phyloP scores from a whole-genome alignment of 2,113 vertebrate genomes.

The Ranitomeya variabilis region DNA sequence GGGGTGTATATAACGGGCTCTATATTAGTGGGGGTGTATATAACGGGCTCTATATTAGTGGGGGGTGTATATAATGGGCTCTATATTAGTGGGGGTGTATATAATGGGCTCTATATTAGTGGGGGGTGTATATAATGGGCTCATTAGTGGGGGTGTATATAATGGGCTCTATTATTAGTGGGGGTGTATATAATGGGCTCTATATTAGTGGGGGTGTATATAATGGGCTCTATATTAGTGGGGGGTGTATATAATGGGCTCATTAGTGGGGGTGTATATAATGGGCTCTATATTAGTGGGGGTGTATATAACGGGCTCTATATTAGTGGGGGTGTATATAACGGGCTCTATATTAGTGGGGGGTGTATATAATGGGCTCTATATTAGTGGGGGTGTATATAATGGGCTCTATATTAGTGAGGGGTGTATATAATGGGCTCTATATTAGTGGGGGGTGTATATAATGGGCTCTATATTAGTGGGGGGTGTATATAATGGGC shows the following conservation, averaged over 20 bases:
- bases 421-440: too few species aligned
- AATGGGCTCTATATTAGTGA: background rate
- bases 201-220: background rate
- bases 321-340: background rate
- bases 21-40: background rate
- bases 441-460: background rate
- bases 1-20: background rate
- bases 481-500: background rate
- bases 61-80: background rate
- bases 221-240: background rate
- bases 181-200: background rate
- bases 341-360: background rate
- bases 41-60: background rate
- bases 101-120: background rate
- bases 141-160: background rate
- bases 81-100: background rate
- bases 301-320: background rate
- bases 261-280: background rate
- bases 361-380: too few species aligned
- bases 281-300: background rate
- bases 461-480: too few species aligned
- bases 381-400: background rate
- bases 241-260: background rate
- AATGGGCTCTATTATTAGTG: background rate
- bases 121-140: background rate